phyloP scores from a whole-genome alignment of 2,888 invertebrate species.

The Archaeoteleia sp. region DNA sequence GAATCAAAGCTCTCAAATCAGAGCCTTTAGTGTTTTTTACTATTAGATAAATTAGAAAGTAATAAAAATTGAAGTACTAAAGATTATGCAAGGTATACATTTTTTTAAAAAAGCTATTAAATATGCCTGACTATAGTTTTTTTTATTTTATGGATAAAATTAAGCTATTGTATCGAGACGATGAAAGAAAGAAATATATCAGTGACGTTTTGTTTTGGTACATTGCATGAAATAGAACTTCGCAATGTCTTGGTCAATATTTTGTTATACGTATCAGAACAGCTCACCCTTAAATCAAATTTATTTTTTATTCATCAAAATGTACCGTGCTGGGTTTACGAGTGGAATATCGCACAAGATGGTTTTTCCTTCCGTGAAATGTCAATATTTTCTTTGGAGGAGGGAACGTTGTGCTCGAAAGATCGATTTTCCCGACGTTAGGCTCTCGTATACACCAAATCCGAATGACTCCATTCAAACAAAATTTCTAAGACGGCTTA shows the following conservation, averaged over 20 bases:
- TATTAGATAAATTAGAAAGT: too few species aligned
- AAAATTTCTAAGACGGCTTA: conserved; percentile 21
- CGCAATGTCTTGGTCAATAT: conserved; percentile 2
- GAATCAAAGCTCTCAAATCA: too few species aligned
- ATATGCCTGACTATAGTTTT: too few species aligned
- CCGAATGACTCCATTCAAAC: background rate
- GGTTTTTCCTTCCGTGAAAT: conserved; percentile 40
- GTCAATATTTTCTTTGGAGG: conserved; percentile 47
- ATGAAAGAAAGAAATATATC: too few species aligned
- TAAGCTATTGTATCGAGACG: too few species aligned
- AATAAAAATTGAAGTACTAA: too few species aligned
- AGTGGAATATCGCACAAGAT: conserved; percentile 29
- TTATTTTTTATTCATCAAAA: conserved; percentile 35
- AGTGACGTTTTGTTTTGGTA: too few species aligned
- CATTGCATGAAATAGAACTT: conserved; percentile 28
- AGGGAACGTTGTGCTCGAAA: conserved; percentile 16
- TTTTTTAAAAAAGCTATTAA: too few species aligned
- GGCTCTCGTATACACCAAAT: background rate
- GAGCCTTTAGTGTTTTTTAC: too few species aligned
- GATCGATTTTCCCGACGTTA: conserved; percentile 26
- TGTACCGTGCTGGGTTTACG: conserved; percentile 15
- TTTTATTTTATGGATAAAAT: too few species aligned
- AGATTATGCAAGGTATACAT: too few species aligned
- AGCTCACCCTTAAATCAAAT: conserved; percentile 11
- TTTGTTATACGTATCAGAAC: background rate